Evolutionary conservation across 2,113 vertebrate genomes (phyloP).

Genomic region (Scomber colias): DNA sequence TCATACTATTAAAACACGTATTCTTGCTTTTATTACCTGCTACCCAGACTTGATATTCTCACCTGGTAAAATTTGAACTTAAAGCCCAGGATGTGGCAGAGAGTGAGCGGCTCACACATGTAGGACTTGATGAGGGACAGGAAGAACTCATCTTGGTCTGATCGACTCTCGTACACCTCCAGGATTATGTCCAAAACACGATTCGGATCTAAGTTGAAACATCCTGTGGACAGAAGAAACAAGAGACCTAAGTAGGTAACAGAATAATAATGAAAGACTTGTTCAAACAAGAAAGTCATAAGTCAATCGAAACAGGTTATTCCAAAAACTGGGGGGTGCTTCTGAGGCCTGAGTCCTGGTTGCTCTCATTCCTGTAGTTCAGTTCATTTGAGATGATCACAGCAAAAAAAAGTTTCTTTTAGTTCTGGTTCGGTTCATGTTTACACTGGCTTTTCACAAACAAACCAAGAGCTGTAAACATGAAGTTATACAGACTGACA

Average conservation of each 20-base stretch:
- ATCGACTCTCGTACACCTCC: constrained; percentile 97
- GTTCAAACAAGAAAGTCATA: too few relatives aligned
- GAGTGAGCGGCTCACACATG: constrained; percentile 98
- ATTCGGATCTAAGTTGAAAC: constrained; percentile 99
- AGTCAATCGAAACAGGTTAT: too few relatives aligned
- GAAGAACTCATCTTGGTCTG: constrained; percentile 97
- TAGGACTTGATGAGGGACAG: constrained; percentile 97
- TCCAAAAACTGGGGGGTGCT: too few relatives aligned
- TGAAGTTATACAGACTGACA: too few relatives aligned
- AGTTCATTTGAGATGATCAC: too few relatives aligned
- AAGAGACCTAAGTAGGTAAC: background rate
- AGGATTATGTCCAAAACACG: constrained; percentile 98
- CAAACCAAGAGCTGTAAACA: too few relatives aligned
- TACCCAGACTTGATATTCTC: constrained; percentile 32
- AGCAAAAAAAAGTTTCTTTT: too few relatives aligned
- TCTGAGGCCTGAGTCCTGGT: too few relatives aligned
- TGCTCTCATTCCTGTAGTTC: too few relatives aligned
- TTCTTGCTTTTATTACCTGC: background rate
- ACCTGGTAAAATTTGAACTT: constrained; percentile 99
- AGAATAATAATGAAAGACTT: background rate
- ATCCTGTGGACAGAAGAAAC: constrained; percentile 83
- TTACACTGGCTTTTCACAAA: too few relatives aligned
- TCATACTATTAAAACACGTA: background rate
- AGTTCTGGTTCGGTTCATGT: too few relatives aligned
- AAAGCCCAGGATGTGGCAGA: constrained; percentile 99